phyloP scores from a whole-genome alignment of 2,113 vertebrate species.

The Sarotherodon lohbergeri region DNA sequence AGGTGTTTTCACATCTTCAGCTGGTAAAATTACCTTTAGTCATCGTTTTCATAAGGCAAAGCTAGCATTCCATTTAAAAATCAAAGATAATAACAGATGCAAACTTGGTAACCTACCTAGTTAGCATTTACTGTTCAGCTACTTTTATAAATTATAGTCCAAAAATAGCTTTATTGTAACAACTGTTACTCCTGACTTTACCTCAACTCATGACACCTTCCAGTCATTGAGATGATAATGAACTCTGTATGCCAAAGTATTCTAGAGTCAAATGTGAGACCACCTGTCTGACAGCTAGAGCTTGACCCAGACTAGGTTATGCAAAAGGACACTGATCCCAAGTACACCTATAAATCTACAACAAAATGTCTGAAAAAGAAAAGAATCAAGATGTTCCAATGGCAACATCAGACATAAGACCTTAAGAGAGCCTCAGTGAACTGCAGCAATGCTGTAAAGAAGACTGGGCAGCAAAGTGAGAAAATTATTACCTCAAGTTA shows the following conservation, averaged over 20 bases:
- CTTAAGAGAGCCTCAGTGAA: not conserved
- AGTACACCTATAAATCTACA: not conserved
- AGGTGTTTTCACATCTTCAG: not conserved
- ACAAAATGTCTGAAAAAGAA: not conserved
- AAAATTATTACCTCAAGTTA: not conserved
- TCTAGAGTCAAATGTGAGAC: not conserved
- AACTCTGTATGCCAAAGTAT: not conserved
- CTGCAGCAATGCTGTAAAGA: not conserved
- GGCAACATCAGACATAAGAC: not conserved
- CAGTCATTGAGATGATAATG: not conserved
- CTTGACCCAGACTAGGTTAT: not conserved
- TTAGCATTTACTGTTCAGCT: not conserved
- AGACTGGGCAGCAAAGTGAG: not conserved
- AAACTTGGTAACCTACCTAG: not conserved
- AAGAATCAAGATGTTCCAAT: not conserved
- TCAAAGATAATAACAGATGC: not conserved
- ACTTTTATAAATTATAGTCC: not conserved
- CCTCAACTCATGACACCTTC: not conserved
- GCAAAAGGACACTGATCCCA: not conserved
- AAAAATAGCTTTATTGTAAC: not conserved
- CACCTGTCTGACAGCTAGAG: not conserved
- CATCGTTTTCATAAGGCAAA: not conserved
- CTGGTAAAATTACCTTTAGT: not conserved
- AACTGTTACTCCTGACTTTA: not conserved
- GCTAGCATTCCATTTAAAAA: not conserved